Conservation (phyloP, 1,140 invertebrate genomes). For the Brachionus rotundiformis region DNA sequence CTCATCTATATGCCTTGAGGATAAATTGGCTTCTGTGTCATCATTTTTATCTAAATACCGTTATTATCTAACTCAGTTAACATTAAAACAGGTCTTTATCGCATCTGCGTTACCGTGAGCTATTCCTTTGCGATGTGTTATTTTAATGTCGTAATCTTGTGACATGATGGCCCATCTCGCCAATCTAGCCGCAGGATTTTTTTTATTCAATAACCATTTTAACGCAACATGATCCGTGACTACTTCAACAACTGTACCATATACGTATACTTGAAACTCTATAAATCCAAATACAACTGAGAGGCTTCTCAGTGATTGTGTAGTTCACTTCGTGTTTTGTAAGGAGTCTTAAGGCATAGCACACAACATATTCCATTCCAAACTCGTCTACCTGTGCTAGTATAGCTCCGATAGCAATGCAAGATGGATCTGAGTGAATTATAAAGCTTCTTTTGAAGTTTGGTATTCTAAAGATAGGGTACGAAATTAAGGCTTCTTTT, state of each 20-base stretch:
- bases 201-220: not conserved
- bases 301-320: not conserved
- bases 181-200: slow-evolving; percentile 1
- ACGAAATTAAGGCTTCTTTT: not conserved
- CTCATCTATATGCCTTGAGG: not conserved
- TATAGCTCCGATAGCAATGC: not conserved
- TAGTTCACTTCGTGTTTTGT: slow-evolving; percentile 28
- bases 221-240: slow-evolving; percentile 9
- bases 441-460: not conserved
- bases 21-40: not conserved
- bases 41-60: not conserved
- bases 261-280: not conserved
- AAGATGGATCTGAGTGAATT: not conserved
- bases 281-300: no score
- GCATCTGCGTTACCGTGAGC: not conserved
- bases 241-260: not conserved
- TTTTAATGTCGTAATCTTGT: not conserved
- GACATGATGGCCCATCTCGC: not conserved
- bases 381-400: not conserved
- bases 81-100: not conserved
- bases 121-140: not conserved
- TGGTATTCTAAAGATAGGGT: not conserved
- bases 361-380: not conserved
- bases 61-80: no score
- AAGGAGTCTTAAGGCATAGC: not conserved